These are phyloP conservation scores for Sesia apiformis DNA, from an alignment of 2,888 invertebrate species.

Conservation along the genomic window DNA sequence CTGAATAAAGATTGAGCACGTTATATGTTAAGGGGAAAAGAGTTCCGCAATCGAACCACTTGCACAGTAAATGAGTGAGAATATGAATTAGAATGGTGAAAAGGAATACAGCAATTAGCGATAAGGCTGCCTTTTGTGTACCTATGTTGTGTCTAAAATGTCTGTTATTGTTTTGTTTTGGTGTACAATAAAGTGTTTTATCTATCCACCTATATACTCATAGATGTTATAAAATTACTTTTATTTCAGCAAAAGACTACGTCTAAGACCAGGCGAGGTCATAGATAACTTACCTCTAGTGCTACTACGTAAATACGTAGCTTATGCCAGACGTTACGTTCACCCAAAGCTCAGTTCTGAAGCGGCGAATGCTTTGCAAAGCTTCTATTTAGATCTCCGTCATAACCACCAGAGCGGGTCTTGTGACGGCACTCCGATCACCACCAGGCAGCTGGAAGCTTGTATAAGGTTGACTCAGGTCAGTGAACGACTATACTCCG, in stretches of 20 bases:
- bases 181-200: too few species aligned
- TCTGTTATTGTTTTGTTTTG: too few species aligned
- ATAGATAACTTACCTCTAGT: slow-evolving; percentile 83
- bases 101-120: too few species aligned
- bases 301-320: slow-evolving; percentile 91
- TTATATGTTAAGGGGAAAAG: too few species aligned
- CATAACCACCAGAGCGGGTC: slow-evolving; percentile 77
- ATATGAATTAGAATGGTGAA: too few species aligned
- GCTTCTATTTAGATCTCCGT: slow-evolving; percentile 87
- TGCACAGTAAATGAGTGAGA: too few species aligned
- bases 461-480: slow-evolving; percentile 88
- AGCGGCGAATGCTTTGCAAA: slow-evolving; percentile 81
- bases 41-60: too few species aligned
- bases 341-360: slow-evolving; percentile 83
- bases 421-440: slow-evolving; percentile 82
- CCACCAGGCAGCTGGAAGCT: slow-evolving; percentile 91
- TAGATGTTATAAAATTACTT: too few species aligned
- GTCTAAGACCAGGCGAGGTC: slow-evolving; percentile 73
- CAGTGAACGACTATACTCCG: slow-evolving; percentile 5
- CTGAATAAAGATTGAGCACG: too few species aligned
- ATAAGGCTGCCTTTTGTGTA: too few species aligned
- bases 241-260: slow-evolving; percentile 70
- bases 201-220: too few species aligned
- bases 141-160: too few species aligned
- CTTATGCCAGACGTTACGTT: slow-evolving; percentile 91